Percentiles rank a stretch among this genome's conserved stretches.
Evolutionary conservation across 2,797 vertebrate species (phyloP).

Genomic region (Cuculus canorus): DNA sequence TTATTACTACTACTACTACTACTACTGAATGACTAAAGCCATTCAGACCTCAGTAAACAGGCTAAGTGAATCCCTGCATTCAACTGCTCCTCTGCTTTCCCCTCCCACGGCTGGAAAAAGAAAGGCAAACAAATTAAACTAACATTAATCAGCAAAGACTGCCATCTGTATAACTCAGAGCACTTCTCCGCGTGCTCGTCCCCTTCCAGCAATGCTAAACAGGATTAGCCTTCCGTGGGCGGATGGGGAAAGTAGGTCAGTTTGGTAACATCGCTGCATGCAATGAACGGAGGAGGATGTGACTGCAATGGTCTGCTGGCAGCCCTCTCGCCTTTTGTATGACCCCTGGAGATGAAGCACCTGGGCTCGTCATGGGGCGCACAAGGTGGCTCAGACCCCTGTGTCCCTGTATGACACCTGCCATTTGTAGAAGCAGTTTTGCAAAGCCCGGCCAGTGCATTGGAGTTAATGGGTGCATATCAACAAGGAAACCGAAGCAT

Average conservation of each 20-base stretch:
- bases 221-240: slow-evolving; percentile 78
- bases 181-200: slow-evolving; percentile 55
- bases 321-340: not conserved
- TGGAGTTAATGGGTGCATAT: not conserved
- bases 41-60: not conserved
- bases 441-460: not conserved
- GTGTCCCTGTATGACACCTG: fast-evolving
- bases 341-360: not conserved
- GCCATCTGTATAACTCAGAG: slow-evolving; percentile 69
- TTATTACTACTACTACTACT: not conserved
- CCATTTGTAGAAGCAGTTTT: not conserved
- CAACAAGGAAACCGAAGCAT: not conserved
- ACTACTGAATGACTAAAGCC: not conserved
- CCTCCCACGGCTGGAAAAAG: slow-evolving; percentile 35
- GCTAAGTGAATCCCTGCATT: not conserved
- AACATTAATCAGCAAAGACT: slow-evolving; percentile 67
- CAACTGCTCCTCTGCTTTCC: not conserved
- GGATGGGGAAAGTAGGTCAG: slow-evolving; percentile 79
- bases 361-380: not conserved
- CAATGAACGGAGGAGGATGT: slow-evolving; percentile 45
- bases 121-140: slow-evolving; percentile 66
- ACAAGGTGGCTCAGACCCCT: not conserved
- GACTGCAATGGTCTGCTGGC: slow-evolving; percentile 19
- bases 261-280: slow-evolving; percentile 58
- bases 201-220: slow-evolving; percentile 74